These are phyloP conservation scores for Eumaeus atala DNA, from an alignment of 1,140 invertebrate species.

Conservation along the genomic window DNA sequence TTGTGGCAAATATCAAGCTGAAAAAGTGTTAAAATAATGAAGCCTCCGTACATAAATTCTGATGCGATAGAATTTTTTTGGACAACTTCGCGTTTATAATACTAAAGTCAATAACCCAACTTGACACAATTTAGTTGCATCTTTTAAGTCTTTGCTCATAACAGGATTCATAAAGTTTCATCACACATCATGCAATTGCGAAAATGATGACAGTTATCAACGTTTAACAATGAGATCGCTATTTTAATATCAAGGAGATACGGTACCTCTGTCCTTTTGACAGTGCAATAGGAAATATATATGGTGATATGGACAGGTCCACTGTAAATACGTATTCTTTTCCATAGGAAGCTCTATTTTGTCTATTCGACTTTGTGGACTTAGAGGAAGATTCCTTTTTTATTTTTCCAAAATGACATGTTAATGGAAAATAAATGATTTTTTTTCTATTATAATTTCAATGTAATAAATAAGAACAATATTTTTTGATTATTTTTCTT, in stretches of 20 bases:
- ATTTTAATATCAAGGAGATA: neutral
- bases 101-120: constrained; percentile 2
- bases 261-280: neutral
- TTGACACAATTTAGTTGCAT: constrained; percentile 6
- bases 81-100: constrained; percentile 6
- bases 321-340: neutral
- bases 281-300: no score
- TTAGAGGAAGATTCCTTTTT: no score
- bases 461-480: neutral
- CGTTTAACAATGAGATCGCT: constrained; percentile 2
- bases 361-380: no score
- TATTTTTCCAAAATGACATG: no score
- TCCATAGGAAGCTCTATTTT: neutral
- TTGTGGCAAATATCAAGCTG: neutral
- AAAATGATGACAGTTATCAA: constrained; percentile 6
- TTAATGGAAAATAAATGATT: no score
- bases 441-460: no score
- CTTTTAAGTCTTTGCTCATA: constrained; percentile 2
- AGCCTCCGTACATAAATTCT: neutral
- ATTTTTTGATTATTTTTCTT: no score
- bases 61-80: constrained; percentile 12
- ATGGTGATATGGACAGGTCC: neutral
- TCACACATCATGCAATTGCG: constrained; percentile 1
- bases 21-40: constrained; percentile 11
- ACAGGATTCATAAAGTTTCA: neutral